Evolutionary conservation across 35 echinoderm and acorn worm species (phyloP), one percentile per base, ranked within the genome.

Genomic region (Heliocidaris erythrogramma): DNA sequence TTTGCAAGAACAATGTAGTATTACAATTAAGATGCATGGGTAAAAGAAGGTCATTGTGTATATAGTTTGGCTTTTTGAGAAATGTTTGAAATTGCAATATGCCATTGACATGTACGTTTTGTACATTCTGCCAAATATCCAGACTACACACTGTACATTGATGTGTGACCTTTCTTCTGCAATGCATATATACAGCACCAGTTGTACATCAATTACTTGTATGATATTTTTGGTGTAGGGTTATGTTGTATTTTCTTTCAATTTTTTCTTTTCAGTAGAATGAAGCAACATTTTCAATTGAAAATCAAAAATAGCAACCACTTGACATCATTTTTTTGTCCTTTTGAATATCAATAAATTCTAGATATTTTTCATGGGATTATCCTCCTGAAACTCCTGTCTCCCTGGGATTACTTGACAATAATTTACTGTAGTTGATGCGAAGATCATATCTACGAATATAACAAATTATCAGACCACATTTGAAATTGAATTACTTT

Each of bases 21-120:
- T 42, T 42, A 42, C 35, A 42, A 42, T 42, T 42, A 42, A 42
- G 17, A 78, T 78, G 65, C 65, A 78, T 78, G 65, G 65, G 21
- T 21, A n/a, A 18, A 78, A 27, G 65, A 78, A 78, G 65, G 65
- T 78, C 65, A 78, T 78, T 2, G 2, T 56, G 65, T 78, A n/a
- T 78, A 78, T 78, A 78, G 65, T 78, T 78, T 78, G 65, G 65
- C 65, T 29, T 78, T 78, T 78, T 78, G 65, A 78, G 65, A 78
- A 78, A 78, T 78, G 27, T 27, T 78, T 78, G 17, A 78, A 78
- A 78, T 78, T 78, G 65, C 65, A 78, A 78, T 78, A 78, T 78
- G 65, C 65, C 65, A 78, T 78, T 78, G 65, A 78, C 27, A 78
- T 78, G 65, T 78, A 56, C 52, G 13, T 10, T 56, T 56, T 56